These are phyloP conservation scores for Coenonympha arcania DNA, from an alignment of 2,888 invertebrate species.

Conservation along the genomic window DNA sequence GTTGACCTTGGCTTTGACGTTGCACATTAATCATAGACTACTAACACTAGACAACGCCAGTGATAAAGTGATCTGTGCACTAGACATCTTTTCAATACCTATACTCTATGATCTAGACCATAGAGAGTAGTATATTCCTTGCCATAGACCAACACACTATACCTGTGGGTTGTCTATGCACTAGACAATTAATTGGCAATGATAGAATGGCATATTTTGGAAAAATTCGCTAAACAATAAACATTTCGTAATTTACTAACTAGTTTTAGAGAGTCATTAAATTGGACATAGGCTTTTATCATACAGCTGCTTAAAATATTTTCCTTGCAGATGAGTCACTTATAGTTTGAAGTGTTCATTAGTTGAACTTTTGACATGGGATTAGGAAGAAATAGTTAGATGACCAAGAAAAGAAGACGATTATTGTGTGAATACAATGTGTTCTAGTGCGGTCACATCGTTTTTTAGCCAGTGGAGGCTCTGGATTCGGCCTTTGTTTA, in stretches of 20 bases:
- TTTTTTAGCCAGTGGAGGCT: slow-evolving; percentile 81
- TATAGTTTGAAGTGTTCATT: background rate
- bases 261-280: background rate
- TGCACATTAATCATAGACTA: too few relatives aligned
- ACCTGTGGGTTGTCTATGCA: too few relatives aligned
- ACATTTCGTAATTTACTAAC: background rate
- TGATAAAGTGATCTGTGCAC: too few relatives aligned
- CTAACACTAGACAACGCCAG: too few relatives aligned
- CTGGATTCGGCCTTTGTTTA: slow-evolving; percentile 91
- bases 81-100: too few relatives aligned
- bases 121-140: too few relatives aligned
- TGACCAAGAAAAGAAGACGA: slow-evolving; percentile 5
- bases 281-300: background rate
- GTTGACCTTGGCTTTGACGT: too few relatives aligned
- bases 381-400: slow-evolving; percentile 16
- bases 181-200: too few relatives aligned
- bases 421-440: slow-evolving; percentile 43
- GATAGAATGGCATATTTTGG: too few relatives aligned
- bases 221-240: background rate
- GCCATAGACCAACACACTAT: too few relatives aligned
- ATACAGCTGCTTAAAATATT: background rate
- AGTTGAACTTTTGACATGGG: background rate
- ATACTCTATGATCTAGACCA: too few relatives aligned
- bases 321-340: slow-evolving; percentile 4
- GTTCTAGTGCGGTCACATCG: slow-evolving; percentile 48